Percentiles rank a stretch among this genome's conserved stretches.
Evolutionary conservation across 2,888 invertebrate species (phyloP).

Genomic region (Leucophenga montana): DNA sequence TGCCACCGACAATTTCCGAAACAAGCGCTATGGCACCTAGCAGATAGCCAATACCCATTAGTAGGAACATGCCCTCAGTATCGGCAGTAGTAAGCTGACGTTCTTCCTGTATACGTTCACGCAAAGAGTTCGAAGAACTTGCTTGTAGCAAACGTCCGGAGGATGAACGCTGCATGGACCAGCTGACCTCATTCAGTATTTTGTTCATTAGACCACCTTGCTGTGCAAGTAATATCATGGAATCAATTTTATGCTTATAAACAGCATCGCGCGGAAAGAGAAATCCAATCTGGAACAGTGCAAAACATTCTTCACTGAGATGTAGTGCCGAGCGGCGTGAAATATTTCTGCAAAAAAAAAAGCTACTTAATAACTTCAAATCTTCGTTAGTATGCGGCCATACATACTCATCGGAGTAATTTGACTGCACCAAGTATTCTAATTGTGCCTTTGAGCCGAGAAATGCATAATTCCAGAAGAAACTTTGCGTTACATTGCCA

Average conservation of each 20-base stretch:
- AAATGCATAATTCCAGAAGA: constrained; percentile 86
- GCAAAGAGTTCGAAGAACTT: constrained; percentile 72
- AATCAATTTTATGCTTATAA: constrained; percentile 78
- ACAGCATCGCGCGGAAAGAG: constrained; percentile 79
- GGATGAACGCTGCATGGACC: constrained; percentile 80
- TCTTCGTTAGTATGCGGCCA: background rate
- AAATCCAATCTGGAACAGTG: constrained; percentile 80
- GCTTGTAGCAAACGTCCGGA: constrained; percentile 80
- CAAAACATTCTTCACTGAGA: constrained; percentile 83
- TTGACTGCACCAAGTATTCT: constrained; percentile 82
- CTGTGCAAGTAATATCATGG: constrained; percentile 77
- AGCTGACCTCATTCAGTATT: constrained; percentile 81
- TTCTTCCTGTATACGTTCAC: constrained; percentile 77
- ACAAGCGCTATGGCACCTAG: constrained; percentile 78
- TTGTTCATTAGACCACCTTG: constrained; percentile 82
- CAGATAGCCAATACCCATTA: constrained; percentile 81
- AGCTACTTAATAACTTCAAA: too few relatives aligned
- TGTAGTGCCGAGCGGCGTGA: constrained; percentile 80
- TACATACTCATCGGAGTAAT: constrained; percentile 78
- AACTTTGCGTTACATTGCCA: constrained; percentile 82
- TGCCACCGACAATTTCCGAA: constrained; percentile 83
- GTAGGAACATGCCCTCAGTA: constrained; percentile 86
- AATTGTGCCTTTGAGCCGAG: constrained; percentile 82
- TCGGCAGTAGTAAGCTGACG: constrained; percentile 84
- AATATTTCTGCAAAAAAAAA: constrained; percentile 68